Percentiles rank a stretch among this genome's conserved stretches.
These are phyloP conservation scores for Callorhinus ursinus DNA, from an alignment of 2,113 vertebrate species.

Conservation along the genomic window DNA sequence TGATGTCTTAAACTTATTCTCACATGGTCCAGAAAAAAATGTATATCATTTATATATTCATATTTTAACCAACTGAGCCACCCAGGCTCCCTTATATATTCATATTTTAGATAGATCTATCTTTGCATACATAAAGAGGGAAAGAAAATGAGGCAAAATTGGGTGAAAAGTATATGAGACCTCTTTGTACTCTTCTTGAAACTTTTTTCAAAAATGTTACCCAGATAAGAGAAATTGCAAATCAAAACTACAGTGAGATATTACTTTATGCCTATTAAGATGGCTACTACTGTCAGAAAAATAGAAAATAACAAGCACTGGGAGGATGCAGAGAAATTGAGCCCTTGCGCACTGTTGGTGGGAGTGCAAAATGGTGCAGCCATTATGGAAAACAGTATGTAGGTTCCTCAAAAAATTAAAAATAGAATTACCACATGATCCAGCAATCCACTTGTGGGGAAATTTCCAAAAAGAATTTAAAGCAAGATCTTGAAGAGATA, in stretches of 20 bases:
- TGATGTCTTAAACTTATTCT: neutral
- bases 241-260: neutral
- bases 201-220: neutral
- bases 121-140: neutral
- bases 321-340: neutral
- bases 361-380: neutral
- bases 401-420: neutral
- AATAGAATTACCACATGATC: neutral
- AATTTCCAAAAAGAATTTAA: constrained; percentile 38
- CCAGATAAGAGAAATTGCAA: constrained; percentile 17
- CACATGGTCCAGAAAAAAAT: neutral
- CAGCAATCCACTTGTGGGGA: neutral
- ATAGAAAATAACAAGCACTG: neutral
- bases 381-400: neutral
- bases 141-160: neutral
- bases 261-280: neutral
- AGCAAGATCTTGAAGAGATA: neutral
- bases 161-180: neutral
- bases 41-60: neutral
- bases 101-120: neutral
- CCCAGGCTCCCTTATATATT: too few relatives aligned
- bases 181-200: constrained; percentile 28
- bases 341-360: neutral
- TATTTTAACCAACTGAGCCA: too few relatives aligned
- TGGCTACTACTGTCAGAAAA: neutral